Evolutionary conservation across 2,888 invertebrate genomes (phyloP), one percentile per base, ranked within the genome.

Genomic region (Orgyia antiqua): DNA sequence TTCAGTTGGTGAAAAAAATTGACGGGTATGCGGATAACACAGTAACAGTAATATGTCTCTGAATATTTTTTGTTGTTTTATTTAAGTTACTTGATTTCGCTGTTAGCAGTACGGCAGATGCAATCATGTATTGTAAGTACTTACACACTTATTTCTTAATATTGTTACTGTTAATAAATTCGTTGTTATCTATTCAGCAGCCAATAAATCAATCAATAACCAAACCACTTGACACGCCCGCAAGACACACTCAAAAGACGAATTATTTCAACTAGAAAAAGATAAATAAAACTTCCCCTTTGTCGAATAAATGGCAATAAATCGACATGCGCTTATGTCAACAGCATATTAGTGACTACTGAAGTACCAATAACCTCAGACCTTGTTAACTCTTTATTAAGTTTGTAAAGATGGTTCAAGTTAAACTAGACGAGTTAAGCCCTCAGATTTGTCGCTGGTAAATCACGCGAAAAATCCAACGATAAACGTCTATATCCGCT

Each of bases 401-500:
- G 10, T 7, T 38, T 15, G 15, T 6, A 23, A 20, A 5, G 20
- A 39, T 29, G 55, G 76, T 34, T 67, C 78, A 45, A 33, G 28
- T 24, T 58, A 72, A 29, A 49, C 34, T 34, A 60, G 82, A 41
- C 65, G 55, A 25, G 59, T 74, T 69, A 74, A 64, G 57, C 74
- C 72, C 80, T 69, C 74, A 67, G 79, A 82, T 82, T 83, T 83
- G 82, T 83, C 80, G 68, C 69, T 68, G 58, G 63, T 75, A 84
- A 86, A 84, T 84, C 84, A 84, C 71, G 74, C 80, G 84, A 75
- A 76, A 84, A 84, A 84, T 83, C 82, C 84, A 56, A 57, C 80
- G 79, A 82, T 83, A 82, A 82, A 84, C 68, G 83, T 84, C 84
- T 83, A 82, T 84, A 86, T 84, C 84, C 83, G 82, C 72, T 83